Percentiles rank a stretch among this genome's conserved stretches.
These are phyloP conservation scores for Cynaeus angustus DNA, from an alignment of 2,888 invertebrate genomes.

Conservation along the genomic window DNA sequence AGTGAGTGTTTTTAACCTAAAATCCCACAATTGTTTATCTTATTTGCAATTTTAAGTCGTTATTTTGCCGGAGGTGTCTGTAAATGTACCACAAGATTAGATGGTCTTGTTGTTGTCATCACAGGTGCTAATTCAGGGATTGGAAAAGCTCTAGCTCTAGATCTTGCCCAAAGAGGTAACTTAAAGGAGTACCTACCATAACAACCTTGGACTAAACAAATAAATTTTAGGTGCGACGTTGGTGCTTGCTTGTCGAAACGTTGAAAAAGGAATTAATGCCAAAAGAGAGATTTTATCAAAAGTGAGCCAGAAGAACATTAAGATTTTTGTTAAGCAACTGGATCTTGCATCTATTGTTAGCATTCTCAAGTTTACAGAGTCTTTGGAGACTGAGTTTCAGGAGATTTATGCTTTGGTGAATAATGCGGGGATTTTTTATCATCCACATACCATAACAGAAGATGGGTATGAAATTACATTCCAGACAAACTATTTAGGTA, in stretches of 20 bases:
- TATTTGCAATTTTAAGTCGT: constrained; percentile 59
- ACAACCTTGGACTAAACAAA: not conserved
- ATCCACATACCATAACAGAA: constrained; percentile 71
- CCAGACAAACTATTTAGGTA: constrained; percentile 75
- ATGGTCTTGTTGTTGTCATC: constrained; percentile 73
- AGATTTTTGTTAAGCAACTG: constrained; percentile 66
- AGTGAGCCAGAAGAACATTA: constrained; percentile 56
- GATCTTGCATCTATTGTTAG: constrained; percentile 69
- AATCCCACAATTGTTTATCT: constrained; percentile 27
- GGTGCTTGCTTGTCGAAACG: constrained; percentile 74
- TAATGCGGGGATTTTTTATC: constrained; percentile 75
- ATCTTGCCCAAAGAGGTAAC: constrained; percentile 72
- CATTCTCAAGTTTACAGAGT: constrained; percentile 66
- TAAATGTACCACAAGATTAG: constrained; percentile 65
- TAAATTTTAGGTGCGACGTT: constrained; percentile 70
- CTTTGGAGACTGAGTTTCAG: constrained; percentile 65
- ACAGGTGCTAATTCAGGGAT: constrained; percentile 77
- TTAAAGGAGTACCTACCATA: not conserved
- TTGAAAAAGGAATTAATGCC: constrained; percentile 70
- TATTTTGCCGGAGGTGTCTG: constrained; percentile 69
- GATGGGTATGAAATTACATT: constrained; percentile 74
- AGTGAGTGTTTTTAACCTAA: constrained; percentile 62
- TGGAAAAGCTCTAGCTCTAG: constrained; percentile 74
- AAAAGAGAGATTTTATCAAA: constrained; percentile 69
- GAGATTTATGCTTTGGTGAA: constrained; percentile 72